Conservation (phyloP, 2,888 invertebrate genomes). For the Nezara viridula region DNA sequence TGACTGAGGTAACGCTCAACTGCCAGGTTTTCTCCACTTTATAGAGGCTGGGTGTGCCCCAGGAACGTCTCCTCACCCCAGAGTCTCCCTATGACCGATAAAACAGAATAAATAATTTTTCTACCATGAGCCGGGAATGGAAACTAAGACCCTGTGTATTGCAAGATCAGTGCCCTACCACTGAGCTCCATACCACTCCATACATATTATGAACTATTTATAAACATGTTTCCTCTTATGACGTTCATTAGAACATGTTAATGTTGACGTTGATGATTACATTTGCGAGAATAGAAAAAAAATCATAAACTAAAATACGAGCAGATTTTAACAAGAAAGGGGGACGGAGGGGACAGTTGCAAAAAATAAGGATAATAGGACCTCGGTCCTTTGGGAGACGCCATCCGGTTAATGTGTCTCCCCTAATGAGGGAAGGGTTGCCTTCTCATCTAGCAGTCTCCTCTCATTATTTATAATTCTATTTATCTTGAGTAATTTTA, state of each 20-base stretch:
- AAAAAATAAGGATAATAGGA: not conserved
- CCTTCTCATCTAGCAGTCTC: not conserved
- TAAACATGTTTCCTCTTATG: not conserved
- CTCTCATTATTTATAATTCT: not conserved
- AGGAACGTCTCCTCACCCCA: no score
- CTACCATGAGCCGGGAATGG: no score
- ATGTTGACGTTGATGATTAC: not conserved
- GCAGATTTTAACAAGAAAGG: not conserved
- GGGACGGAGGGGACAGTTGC: not conserved
- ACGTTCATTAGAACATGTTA: not conserved
- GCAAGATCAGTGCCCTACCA: no score
- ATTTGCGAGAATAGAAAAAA: not conserved
- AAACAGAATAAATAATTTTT: no score
- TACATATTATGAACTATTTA: no score
- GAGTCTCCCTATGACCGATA: no score
- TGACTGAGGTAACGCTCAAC: no score
- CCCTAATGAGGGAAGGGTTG: not conserved
- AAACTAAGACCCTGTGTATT: no score
- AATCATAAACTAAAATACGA: not conserved
- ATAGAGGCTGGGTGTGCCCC: no score
- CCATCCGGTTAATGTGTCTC: constrained; percentile 13
- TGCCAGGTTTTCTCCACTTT: no score
- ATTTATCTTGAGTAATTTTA: no score
- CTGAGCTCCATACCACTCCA: no score
- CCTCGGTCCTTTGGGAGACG: not conserved